phyloP scores from a whole-genome alignment of 2,888 invertebrate species.

The Sphinx pinastri region DNA sequence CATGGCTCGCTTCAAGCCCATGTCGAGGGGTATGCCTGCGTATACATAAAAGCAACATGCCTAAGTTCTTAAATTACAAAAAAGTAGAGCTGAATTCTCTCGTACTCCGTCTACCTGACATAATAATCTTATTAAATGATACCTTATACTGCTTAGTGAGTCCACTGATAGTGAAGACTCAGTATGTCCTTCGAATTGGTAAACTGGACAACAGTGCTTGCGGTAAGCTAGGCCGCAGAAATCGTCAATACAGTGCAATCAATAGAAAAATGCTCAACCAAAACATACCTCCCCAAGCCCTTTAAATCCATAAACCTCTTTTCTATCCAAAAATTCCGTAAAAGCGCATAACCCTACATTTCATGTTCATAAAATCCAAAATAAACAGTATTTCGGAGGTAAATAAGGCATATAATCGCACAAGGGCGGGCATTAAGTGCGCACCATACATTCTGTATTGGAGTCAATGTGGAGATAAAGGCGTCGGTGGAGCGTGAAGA shows the following conservation, averaged over 20 bases:
- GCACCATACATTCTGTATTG: conserved; percentile 28
- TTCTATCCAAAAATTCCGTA: no score
- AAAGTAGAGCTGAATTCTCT: no score
- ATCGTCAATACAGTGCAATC: no score
- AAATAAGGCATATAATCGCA: conserved; percentile 26
- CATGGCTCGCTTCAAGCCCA: no score
- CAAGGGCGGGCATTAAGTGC: conserved; percentile 24
- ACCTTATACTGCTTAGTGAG: no score
- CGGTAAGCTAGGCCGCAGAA: neutral
- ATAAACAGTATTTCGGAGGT: conserved; percentile 21
- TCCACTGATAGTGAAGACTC: no score
- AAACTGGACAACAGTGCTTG: neutral
- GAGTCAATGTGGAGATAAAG: conserved; percentile 30
- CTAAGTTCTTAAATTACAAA: no score
- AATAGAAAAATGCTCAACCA: neutral
- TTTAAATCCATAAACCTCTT: neutral
- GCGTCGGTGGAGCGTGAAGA: conserved; percentile 29
- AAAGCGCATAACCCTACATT: neutral
- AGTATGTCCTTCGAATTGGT: no score
- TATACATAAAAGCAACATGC: no score
- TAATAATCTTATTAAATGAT: no score
- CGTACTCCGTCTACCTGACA: no score
- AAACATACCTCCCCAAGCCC: neutral
- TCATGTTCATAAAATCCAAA: neutral
- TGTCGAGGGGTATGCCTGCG: no score